A percentile compares a stretch with the other conserved stretches of the same genome.
Conservation (phyloP, 1,140 invertebrate genomes). For the Coptotermes formosanus region DNA sequence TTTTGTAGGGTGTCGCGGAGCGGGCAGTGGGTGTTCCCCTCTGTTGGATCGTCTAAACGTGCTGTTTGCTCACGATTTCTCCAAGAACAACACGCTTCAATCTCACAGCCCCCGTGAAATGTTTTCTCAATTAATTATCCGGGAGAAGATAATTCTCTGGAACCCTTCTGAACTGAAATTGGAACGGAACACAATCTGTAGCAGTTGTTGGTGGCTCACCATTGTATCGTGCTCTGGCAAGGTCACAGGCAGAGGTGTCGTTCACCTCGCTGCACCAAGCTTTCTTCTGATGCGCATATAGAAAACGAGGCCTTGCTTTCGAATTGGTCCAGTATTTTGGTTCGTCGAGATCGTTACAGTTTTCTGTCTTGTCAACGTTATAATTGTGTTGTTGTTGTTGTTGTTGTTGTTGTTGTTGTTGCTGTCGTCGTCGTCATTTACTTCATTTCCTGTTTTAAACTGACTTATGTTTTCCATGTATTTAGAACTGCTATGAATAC, state of each 20-base stretch:
- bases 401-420: no score
- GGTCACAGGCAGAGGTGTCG: background rate
- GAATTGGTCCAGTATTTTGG: no score
- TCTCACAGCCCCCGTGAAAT: constrained; percentile 4
- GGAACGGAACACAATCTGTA: constrained; percentile 8
- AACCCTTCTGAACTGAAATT: background rate
- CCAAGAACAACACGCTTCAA: background rate
- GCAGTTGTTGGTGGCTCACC: background rate
- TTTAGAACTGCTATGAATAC: no score
- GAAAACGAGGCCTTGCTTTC: no score
- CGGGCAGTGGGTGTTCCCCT: background rate
- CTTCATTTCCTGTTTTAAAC: no score
- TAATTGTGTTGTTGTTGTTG: no score
- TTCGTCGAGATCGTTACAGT: no score
- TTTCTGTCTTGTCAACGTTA: no score
- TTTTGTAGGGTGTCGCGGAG: background rate
- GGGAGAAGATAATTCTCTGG: background rate
- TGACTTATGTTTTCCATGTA: no score
- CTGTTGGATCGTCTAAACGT: background rate
- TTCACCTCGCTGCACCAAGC: background rate
- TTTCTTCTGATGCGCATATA: background rate
- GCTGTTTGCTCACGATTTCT: constrained; percentile 10
- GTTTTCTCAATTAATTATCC: background rate
- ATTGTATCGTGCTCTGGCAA: background rate
- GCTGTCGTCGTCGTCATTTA: no score